Evolutionary conservation across 2,888 invertebrate species (phyloP), one percentile per base, ranked within the genome.

Genomic region (Mongoloraphidia duomilia): DNA sequence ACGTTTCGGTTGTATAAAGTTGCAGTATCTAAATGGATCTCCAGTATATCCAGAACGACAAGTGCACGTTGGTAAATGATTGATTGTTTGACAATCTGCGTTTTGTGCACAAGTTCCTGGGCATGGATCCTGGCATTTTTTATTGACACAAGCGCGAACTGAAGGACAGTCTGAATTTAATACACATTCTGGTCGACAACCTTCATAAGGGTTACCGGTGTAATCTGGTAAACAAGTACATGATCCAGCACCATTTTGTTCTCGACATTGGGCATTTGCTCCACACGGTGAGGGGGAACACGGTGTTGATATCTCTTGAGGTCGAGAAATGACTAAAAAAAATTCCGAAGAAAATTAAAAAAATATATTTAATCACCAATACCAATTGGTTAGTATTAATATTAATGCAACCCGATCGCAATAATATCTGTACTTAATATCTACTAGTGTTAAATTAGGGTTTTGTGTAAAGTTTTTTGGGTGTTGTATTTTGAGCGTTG

Each of bases 101-200:
- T 83, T 82, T 53, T 77, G 75, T 51, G 83, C 85, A 60, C 85
- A 78, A 9, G 72, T 71, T 51, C 74, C 76, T 2, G 73, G 72
- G 52, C 77, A 78, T 33, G 77, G 76, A 61, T 77, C 72, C 52
- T 65, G 62, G 57, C 79, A 79, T 56, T 74, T 75, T 38, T 71
- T 73, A 52, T 69, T 69, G 8, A 73, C 61, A 55, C 79, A 79
- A 50, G 76, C 73, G 54, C 66, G 67, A 54, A 72, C 71, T 13
- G 70, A 68, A 2, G 73, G 63, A 58, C 79, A 79, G 52, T 78
- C 77, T 1, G 74, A 70, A 57, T 72, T 74, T 34, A 72, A 54
- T 1, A 70, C 61, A 59, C 77, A 77, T 60, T 77, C 75, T 8
- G 77, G 77, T 51, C 74, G 65, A 53, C 76, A 76, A 10, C 75